These are phyloP conservation scores for Agrypnia vestita DNA, from an alignment of 1,140 invertebrate genomes.

Conservation along the genomic window DNA sequence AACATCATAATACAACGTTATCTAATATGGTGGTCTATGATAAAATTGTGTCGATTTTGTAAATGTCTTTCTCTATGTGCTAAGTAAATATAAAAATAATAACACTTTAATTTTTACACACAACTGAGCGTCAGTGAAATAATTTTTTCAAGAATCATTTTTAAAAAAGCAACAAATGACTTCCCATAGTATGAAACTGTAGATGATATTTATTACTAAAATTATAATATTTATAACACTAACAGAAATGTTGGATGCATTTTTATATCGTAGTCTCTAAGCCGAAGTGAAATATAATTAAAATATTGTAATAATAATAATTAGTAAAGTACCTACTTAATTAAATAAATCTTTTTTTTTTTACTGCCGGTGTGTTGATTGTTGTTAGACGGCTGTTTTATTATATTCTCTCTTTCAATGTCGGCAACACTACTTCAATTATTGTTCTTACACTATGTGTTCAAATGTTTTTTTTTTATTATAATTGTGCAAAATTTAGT, in stretches of 20 bases:
- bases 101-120: background rate
- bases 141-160: conserved; percentile 5
- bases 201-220: background rate
- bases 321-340: background rate
- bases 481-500: conserved; percentile 1
- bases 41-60: conserved; percentile 6
- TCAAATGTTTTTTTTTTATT: background rate
- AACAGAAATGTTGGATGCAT: conserved; percentile 30
- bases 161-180: conserved; percentile 19
- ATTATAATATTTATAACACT: conserved; percentile 6
- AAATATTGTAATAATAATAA: conserved; percentile 33
- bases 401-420: too few relatives aligned
- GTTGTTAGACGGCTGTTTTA: background rate
- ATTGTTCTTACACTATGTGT: background rate
- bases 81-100: conserved; percentile 10
- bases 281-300: conserved; percentile 32
- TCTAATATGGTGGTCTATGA: background rate
- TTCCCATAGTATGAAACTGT: background rate
- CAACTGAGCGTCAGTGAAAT: background rate
- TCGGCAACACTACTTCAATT: background rate
- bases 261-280: conserved; percentile 54
- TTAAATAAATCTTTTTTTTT: background rate
- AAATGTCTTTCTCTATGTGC: conserved; percentile 5
- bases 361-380: background rate
- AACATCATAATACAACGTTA: too few relatives aligned